Evolutionary conservation across 2,113 vertebrate genomes (phyloP).

Genomic region (Pollimyrus isidori): DNA sequence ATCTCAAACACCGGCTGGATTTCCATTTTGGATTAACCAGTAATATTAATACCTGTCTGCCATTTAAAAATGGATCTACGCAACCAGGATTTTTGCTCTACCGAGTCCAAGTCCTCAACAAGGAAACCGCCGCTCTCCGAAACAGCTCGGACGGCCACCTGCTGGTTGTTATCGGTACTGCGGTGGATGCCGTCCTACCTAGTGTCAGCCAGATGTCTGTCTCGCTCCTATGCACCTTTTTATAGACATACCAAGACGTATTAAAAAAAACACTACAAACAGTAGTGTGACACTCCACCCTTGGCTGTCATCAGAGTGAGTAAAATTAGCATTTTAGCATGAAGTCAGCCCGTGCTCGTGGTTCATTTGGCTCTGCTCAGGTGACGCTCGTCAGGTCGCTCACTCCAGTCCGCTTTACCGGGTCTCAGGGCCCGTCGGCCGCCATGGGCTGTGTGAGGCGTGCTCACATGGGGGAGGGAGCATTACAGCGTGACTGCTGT

Average conservation of each 20-base stretch:
- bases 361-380: background rate
- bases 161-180: conserved; percentile 31
- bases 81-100: background rate
- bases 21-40: background rate
- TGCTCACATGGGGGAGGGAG: background rate
- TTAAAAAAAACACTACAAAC: background rate
- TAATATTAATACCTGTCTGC: background rate
- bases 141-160: conserved; percentile 41
- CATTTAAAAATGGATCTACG: background rate
- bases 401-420: background rate
- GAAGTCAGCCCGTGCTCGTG: background rate
- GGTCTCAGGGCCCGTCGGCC: background rate
- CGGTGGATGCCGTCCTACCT: background rate
- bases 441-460: background rate
- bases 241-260: background rate
- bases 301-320: background rate
- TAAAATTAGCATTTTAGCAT: background rate
- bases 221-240: background rate
- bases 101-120: background rate
- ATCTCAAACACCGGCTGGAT: background rate
- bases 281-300: background rate
- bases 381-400: background rate
- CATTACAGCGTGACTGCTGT: background rate
- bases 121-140: background rate
- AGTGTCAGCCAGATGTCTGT: background rate